Conservation (phyloP, 2,888 invertebrate genomes). For the Saturnia japonica region DNA sequence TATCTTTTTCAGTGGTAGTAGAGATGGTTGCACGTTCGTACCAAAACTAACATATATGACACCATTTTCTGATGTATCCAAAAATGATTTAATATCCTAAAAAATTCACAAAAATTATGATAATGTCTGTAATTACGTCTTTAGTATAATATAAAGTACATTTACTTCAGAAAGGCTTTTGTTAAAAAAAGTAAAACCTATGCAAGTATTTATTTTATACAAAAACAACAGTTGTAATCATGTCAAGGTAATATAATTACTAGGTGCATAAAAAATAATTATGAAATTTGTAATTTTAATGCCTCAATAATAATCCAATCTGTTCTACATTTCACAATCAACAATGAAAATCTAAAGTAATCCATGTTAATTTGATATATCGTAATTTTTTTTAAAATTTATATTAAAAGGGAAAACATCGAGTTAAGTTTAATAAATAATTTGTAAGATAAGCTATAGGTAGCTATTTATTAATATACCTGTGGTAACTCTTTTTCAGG, state of each 20-base stretch:
- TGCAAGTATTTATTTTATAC: neutral
- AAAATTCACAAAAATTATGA: too few species aligned
- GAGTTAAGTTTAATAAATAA: too few species aligned
- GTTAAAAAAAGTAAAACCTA: neutral
- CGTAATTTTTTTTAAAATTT: too few species aligned
- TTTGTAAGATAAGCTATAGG: too few species aligned
- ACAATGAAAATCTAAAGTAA: too few species aligned
- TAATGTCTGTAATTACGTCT: too few species aligned
- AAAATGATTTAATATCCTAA: constrained; percentile 56
- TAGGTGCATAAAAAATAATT: too few species aligned
- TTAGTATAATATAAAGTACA: too few species aligned
- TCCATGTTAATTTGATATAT: too few species aligned
- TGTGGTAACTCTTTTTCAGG: constrained; percentile 22
- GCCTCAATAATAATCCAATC: neutral
- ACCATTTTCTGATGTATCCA: constrained; percentile 63
- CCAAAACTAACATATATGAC: constrained; percentile 73
- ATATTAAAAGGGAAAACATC: too few species aligned
- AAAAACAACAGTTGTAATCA: neutral
- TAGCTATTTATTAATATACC: neutral
- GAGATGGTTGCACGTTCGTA: constrained; percentile 51
- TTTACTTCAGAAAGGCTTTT: neutral
- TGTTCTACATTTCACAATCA: neutral
- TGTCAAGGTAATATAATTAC: neutral
- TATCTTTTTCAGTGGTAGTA: constrained; percentile 33
- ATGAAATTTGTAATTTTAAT: neutral